Evolutionary conservation across 2,113 vertebrate species (phyloP).

Genomic region (Zosterops hypoxanthus): DNA sequence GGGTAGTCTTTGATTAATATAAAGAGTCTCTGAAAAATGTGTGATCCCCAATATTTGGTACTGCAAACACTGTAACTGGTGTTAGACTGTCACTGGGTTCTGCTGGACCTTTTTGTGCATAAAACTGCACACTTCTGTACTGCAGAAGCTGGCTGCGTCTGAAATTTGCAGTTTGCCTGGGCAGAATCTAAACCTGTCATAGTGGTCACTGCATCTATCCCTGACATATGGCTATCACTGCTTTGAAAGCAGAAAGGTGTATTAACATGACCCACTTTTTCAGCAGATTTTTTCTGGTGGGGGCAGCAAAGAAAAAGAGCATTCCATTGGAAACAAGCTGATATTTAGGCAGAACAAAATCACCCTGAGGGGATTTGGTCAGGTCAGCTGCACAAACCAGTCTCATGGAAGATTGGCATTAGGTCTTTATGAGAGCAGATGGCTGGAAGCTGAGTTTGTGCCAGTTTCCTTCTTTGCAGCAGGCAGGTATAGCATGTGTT

Average conservation of each 20-base stretch:
- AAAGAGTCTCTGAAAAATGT: neutral
- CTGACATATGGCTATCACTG: neutral
- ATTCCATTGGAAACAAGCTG: neutral
- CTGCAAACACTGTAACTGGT: neutral
- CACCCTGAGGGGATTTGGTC: neutral
- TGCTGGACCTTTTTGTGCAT: neutral
- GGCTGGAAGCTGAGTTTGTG: neutral
- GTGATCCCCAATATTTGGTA: neutral
- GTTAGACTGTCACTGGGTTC: neutral
- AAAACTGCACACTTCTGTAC: neutral
- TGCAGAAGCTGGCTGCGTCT: neutral
- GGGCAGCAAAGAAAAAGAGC: neutral
- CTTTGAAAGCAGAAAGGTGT: neutral
- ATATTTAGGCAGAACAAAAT: neutral
- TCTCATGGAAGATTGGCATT: neutral
- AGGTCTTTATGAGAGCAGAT: neutral
- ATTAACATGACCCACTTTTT: neutral
- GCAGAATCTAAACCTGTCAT: neutral
- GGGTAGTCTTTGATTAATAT: neutral
- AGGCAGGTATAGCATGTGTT: neutral
- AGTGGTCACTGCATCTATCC: fast-evolving
- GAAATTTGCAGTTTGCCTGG: neutral
- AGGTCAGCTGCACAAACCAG: neutral
- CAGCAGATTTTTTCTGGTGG: neutral
- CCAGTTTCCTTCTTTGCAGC: neutral